A percentile compares a stretch with the other conserved stretches of the same genome.
Evolutionary conservation across 1,140 invertebrate genomes (phyloP).

Genomic region (Scylla paramamosain): DNA sequence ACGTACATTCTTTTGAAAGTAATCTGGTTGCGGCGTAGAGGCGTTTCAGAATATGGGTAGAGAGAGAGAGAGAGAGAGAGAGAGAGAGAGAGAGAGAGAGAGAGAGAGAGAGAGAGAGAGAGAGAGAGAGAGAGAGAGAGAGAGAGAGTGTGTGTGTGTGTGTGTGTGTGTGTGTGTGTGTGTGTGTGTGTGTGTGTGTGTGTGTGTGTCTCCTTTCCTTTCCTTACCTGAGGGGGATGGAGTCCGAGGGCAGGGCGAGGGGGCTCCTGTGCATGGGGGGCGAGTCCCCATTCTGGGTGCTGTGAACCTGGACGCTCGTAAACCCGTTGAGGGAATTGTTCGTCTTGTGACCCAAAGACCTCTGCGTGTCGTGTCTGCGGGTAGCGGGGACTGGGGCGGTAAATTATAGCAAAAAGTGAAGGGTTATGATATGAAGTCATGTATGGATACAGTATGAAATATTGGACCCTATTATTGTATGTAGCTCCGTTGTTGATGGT

Average conservation of each 20-base stretch:
- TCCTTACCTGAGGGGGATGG: background rate
- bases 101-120: background rate
- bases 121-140: background rate
- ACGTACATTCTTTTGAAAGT: too few relatives aligned
- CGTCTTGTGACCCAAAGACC: slow-evolving; percentile 23
- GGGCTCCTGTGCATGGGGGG: slow-evolving; percentile 3
- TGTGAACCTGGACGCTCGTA: background rate
- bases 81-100: too few relatives aligned
- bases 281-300: background rate
- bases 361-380: background rate
- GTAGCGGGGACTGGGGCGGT: too few relatives aligned
- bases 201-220: background rate
- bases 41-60: too few relatives aligned
- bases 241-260: background rate
- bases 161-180: background rate
- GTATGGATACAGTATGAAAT: too few relatives aligned
- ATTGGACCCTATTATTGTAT: too few relatives aligned
- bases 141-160: background rate
- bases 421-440: too few relatives aligned
- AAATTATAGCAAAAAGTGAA: too few relatives aligned
- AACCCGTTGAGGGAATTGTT: background rate
- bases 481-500: too few relatives aligned
- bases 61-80: too few relatives aligned
- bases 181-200: background rate
- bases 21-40: too few relatives aligned